Base-by-base conservation (phyloP, 2,113 vertebrate species). In the Alligator mississippiensis region DNA sequence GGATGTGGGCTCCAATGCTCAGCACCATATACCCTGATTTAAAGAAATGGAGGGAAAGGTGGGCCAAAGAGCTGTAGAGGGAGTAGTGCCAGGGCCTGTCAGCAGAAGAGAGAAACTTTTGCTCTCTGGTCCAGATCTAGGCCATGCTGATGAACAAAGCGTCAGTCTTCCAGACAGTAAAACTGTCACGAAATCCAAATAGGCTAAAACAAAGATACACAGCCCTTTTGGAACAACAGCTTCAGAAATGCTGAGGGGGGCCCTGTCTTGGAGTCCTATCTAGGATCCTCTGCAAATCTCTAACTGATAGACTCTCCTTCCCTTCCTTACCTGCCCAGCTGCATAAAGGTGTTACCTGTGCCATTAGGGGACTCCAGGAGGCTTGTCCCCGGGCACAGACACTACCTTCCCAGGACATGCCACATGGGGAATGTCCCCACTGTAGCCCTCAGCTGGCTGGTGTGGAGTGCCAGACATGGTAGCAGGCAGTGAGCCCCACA, bases 1-100 rank as follows among this genome's bases (percentile, higher is more conserved):
- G 85, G 94, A 92, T 57, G 28, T 64, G 3, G 81, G 68, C 90
- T 91, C 78, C 68, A 86, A 64, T 93, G 76, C 90, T 74, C 61
- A 1, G 9, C 3, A 74, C 47, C 66, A 17, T 1, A 5, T 47
- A 47, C 28, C 88, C 95, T 92, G 76, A 57, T 77, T 95, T 87
- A 64, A 22, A 24, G 24, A 62, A 87, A 93, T 5, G 1, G 57
- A 22, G 81, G 81, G 66, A 55, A 54, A 88, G 34, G 68, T 28
- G 38, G 28, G 80, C 57, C 64, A 80, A 54, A 27, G 28, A 63
- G 70, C 19, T 77, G 28, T 61, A 64, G 77, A 66, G 77, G 7
- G 54, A 25, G n/a, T 62, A 28, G 13, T 11, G 75, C 4, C 55
- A 25, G 24, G 21, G 15, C 6, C 5, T 27, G 19, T 19, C 30